Evolutionary conservation across 2,797 vertebrate genomes (phyloP).

Genomic region (Oceanodroma leucorhoa): DNA sequence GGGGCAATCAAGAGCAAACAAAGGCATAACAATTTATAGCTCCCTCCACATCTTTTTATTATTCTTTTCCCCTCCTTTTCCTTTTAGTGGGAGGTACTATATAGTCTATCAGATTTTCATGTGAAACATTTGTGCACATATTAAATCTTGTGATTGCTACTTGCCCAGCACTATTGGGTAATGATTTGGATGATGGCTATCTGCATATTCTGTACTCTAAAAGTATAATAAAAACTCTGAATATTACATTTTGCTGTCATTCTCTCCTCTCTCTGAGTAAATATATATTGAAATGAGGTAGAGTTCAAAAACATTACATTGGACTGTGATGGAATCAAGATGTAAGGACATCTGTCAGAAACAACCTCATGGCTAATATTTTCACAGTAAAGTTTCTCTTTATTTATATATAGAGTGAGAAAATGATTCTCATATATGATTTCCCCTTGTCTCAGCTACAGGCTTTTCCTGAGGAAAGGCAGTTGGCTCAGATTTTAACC

Average conservation of each 20-base stretch:
- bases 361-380: conserved; percentile 22
- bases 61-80: not conserved
- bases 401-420: conserved; percentile 40
- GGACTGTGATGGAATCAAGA: conserved; percentile 28
- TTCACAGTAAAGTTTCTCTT: conserved; percentile 53
- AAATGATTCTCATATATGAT: conserved; percentile 54
- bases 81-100: not conserved
- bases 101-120: conserved; percentile 1
- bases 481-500: conserved; percentile 59
- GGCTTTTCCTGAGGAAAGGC: conserved; percentile 70
- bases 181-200: conserved; percentile 16
- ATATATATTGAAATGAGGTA: conserved; percentile 24
- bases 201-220: not conserved
- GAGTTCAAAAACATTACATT: conserved; percentile 10
- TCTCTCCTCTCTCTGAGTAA: not conserved
- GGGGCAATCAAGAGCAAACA: not conserved
- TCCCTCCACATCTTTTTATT: not conserved
- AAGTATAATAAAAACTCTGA: conserved; percentile 2
- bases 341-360: conserved; percentile 31
- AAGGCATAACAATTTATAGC: not conserved
- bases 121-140: conserved; percentile 7
- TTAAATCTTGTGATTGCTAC: conserved; percentile 17
- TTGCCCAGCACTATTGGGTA: not conserved
- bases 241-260: not conserved
- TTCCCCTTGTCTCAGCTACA: conserved; percentile 58